Evolutionary conservation across 92 coral and sea anemone genomes (phyloP).

Genomic region (Actinostola sp.): DNA sequence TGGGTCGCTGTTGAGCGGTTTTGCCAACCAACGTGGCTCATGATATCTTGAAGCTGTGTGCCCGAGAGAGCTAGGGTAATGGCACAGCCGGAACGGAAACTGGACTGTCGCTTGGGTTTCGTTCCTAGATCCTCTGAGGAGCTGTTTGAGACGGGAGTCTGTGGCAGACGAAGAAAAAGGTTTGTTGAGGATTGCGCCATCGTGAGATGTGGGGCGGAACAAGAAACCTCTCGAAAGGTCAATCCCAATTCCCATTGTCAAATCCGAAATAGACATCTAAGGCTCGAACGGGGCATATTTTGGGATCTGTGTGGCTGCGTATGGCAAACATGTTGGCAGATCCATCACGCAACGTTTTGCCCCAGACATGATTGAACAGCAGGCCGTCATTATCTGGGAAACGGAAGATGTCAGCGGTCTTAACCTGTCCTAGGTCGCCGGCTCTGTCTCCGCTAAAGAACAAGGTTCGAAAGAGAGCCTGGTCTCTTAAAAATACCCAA

Average conservation of each 20-base stretch:
- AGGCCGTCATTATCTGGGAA: slow-evolving; percentile 25
- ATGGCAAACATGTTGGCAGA: slow-evolving; percentile 24
- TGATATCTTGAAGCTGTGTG: too few species aligned
- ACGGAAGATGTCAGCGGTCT: slow-evolving; percentile 33
- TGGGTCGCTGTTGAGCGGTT: too few species aligned
- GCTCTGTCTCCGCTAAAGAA: slow-evolving; percentile 40
- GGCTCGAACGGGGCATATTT: slow-evolving; percentile 4
- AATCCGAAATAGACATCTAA: slow-evolving; percentile 15
- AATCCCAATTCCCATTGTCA: background rate
- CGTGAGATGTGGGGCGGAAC: slow-evolving; percentile 16
- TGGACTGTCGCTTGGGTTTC: too few species aligned
- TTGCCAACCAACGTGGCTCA: too few species aligned
- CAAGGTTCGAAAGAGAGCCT: slow-evolving; percentile 25
- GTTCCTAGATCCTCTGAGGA: too few species aligned
- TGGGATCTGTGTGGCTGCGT: slow-evolving; percentile 12
- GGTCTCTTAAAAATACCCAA: slow-evolving; percentile 24
- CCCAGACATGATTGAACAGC: slow-evolving; percentile 32
- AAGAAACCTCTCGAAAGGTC: slow-evolving; percentile 19
- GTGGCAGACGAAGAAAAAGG: slow-evolving; percentile 23
- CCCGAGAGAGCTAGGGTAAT: too few species aligned
- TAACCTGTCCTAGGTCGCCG: slow-evolving; percentile 21
- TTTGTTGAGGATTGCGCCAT: slow-evolving; percentile 15
- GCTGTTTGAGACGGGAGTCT: too few species aligned
- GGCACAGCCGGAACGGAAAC: too few species aligned
- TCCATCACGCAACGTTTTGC: slow-evolving; percentile 29